Conservation (phyloP, 2,113 vertebrate species). For the Rhizomys pruinosus region DNA sequence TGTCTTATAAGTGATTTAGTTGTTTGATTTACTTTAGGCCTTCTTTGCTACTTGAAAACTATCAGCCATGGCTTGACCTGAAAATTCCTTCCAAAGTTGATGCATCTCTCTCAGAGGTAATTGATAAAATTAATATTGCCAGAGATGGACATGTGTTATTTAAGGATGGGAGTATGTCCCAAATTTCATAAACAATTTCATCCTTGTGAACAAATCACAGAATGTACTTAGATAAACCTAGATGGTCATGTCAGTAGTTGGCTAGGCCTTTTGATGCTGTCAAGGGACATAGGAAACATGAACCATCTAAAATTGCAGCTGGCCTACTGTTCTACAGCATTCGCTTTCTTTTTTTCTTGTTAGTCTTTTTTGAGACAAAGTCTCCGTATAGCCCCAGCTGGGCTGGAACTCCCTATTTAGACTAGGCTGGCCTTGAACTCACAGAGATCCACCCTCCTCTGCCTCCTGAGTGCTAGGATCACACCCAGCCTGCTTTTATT, state of each 20-base stretch:
- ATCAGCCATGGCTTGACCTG: conserved; percentile 96
- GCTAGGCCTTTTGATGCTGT: background rate
- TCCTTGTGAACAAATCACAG: background rate
- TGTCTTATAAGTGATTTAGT: background rate
- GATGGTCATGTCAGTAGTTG: background rate
- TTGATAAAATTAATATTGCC: conserved; percentile 54
- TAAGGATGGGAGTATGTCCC: background rate
- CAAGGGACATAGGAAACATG: background rate
- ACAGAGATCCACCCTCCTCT: too few relatives aligned
- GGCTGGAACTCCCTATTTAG: too few relatives aligned
- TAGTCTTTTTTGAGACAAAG: too few relatives aligned
- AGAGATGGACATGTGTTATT: background rate
- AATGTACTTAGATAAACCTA: background rate
- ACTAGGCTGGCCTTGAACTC: too few relatives aligned
- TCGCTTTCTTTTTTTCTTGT: background rate
- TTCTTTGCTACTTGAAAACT: conserved; percentile 94
- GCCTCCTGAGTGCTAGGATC: too few relatives aligned
- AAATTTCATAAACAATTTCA: background rate
- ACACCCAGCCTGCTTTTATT: too few relatives aligned
- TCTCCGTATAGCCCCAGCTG: too few relatives aligned
- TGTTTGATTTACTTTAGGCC: conserved; percentile 85
- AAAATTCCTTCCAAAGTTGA: conserved; percentile 96
- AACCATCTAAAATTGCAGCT: background rate
- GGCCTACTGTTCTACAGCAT: background rate
- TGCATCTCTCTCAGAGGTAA: conserved; percentile 95